phyloP scores from a whole-genome alignment of 2,888 invertebrate genomes.

The Acutogordius australiensis region DNA sequence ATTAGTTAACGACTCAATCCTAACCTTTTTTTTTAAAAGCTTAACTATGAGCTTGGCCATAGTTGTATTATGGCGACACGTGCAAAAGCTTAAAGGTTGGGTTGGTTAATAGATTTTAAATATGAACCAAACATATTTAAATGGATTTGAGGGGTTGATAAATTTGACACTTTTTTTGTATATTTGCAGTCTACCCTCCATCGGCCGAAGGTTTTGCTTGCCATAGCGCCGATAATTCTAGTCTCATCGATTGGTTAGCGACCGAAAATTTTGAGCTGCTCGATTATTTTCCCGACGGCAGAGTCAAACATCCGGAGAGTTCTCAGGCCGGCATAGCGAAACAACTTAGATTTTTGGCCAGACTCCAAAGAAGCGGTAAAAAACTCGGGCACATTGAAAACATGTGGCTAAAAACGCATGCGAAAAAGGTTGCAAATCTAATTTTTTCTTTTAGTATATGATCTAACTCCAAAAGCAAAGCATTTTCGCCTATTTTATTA shows the following conservation, averaged over 20 bases:
- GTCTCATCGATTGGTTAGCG: neutral
- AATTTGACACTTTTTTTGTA: neutral
- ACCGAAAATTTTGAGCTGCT: neutral
- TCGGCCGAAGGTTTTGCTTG: neutral
- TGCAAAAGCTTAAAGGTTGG: too few species aligned
- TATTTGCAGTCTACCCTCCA: neutral
- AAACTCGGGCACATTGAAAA: constrained; percentile 5
- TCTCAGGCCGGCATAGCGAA: neutral
- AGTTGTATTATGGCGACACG: too few species aligned
- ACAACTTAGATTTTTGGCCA: neutral
- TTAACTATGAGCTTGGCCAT: too few species aligned
- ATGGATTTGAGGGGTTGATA: too few species aligned
- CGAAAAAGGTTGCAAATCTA: too few species aligned
- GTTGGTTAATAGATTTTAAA: too few species aligned
- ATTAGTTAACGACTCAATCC: too few species aligned
- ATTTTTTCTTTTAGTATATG: too few species aligned
- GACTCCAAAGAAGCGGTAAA: neutral
- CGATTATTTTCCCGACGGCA: neutral
- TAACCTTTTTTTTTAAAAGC: too few species aligned
- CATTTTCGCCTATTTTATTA: too few species aligned
- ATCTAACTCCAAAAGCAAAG: too few species aligned
- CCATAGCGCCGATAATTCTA: constrained; percentile 5
- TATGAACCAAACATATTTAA: too few species aligned
- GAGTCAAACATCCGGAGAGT: neutral
- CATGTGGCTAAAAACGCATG: neutral